Percentiles rank a stretch among this genome's conserved stretches.
Conservation (phyloP, 2,888 invertebrate species). For the Smittia aterrima region DNA sequence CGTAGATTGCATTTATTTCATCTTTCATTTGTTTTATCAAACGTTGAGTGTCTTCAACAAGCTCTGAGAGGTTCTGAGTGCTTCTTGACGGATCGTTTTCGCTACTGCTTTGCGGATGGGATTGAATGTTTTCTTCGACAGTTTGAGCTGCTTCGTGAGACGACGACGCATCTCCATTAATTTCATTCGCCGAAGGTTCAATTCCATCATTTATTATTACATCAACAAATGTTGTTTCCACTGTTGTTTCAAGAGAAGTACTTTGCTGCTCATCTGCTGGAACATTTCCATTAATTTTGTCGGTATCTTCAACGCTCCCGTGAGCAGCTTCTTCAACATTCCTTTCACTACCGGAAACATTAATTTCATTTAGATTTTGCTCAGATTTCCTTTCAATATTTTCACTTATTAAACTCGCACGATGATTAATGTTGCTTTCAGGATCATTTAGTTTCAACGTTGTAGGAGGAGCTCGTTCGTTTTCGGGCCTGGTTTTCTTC, state of each 20-base stretch:
- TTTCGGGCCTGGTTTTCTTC: neutral
- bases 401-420: slow-evolving; percentile 22
- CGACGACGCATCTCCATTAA: slow-evolving; percentile 43
- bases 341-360: neutral
- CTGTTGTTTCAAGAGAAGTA: slow-evolving; percentile 16
- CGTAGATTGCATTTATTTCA: slow-evolving; percentile 59
- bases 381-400: slow-evolving; percentile 11
- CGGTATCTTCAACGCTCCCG: neutral
- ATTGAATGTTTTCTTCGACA: slow-evolving; percentile 47
- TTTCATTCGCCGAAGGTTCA: neutral
- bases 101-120: slow-evolving; percentile 44
- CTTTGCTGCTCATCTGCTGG: neutral
- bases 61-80: slow-evolving; percentile 55
- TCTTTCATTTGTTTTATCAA: slow-evolving; percentile 66
- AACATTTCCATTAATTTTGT: neutral
- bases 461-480: neutral
- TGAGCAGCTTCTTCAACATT: neutral
- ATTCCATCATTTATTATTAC: slow-evolving; percentile 38
- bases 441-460: neutral
- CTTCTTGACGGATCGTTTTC: slow-evolving; percentile 38
- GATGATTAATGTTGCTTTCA: slow-evolving; percentile 35
- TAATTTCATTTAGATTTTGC: slow-evolving; percentile 34
- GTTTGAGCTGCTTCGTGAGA: slow-evolving; percentile 48
- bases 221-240: neutral
- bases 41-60: slow-evolving; percentile 62